Conservation (phyloP, 2,113 vertebrate genomes). For the Muscicapa adusta region DNA sequence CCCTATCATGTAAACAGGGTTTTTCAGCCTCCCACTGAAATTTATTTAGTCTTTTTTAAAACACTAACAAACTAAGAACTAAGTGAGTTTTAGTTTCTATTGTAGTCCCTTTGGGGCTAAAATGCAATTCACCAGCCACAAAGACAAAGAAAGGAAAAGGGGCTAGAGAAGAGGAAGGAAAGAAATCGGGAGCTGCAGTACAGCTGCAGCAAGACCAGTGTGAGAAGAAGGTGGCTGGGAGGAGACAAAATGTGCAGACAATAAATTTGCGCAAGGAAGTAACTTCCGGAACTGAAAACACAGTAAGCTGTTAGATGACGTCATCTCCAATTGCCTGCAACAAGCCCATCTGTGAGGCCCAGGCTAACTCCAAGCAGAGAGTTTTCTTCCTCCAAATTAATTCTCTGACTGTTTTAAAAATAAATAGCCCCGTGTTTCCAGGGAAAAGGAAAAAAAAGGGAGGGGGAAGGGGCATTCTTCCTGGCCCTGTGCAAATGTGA, state of each 20-base stretch:
- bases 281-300: background rate
- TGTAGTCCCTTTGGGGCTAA: background rate
- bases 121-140: background rate
- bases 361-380: background rate
- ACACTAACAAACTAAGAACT: background rate
- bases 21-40: background rate
- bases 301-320: background rate
- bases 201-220: background rate
- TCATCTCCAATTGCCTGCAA: background rate
- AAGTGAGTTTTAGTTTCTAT: background rate
- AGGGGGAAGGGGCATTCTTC: background rate
- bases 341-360: background rate
- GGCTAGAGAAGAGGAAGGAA: conserved; percentile 17
- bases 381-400: background rate
- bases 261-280: background rate
- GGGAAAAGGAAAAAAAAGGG: no score
- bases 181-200: background rate
- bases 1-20: background rate
- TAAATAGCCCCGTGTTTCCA: background rate
- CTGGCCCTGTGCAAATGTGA: background rate
- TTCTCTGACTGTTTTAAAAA: background rate
- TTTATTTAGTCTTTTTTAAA: background rate
- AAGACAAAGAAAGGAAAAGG: conserved; percentile 58
- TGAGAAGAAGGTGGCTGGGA: background rate
- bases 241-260: background rate